Evolutionary conservation across 2,797 vertebrate species (phyloP), one percentile per base, ranked within the genome.

Genomic region (Manis crassicaudata): DNA sequence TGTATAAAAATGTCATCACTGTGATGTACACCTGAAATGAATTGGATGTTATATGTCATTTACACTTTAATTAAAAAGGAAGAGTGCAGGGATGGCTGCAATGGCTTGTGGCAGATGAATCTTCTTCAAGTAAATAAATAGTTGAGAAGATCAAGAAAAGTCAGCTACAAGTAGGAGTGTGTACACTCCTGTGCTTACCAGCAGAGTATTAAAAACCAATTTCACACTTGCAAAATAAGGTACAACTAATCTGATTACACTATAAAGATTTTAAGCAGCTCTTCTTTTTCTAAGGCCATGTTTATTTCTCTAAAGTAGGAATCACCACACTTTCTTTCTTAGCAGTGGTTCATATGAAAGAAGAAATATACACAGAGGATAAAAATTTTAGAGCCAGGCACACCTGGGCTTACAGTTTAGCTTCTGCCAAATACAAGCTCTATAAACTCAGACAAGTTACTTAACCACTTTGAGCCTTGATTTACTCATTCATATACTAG

Each of bases 131-230:
- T 46, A 67, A 65, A 92, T 65, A 56, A 50, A 94, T 50, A 56
- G 40, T 76, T 82, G 73, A 96, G 40, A 91, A 27, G 9, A 83
- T 91, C 67, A 84, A 92, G 43, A 90, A 94, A 97, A 89, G 46
- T 91, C 52, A 54, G 29, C n/a, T 82, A 43, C 17, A 50, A 60
- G 27, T 17, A 67, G 56, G 63, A 83, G 10, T 40, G 6, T 73
- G 50, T 83, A 58, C 11, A 46, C 46, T 11, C 46, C 46, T 90
- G 40, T 93, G 21, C 23, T 95, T 92, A 87, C 27, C 52, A 75
- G 73, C 27, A 85, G 54, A 92, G 88, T 77, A 96, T 97, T 95
- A 95, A 96, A 97, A 97, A 94, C 14, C 83, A 95, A 96, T 96
- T 97, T 97, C 92, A 97, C 87, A 93, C 80, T 62, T 54, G 88